These are phyloP conservation scores for Helicoverpa zea DNA, from an alignment of 1,140 invertebrate genomes.

Conservation along the genomic window DNA sequence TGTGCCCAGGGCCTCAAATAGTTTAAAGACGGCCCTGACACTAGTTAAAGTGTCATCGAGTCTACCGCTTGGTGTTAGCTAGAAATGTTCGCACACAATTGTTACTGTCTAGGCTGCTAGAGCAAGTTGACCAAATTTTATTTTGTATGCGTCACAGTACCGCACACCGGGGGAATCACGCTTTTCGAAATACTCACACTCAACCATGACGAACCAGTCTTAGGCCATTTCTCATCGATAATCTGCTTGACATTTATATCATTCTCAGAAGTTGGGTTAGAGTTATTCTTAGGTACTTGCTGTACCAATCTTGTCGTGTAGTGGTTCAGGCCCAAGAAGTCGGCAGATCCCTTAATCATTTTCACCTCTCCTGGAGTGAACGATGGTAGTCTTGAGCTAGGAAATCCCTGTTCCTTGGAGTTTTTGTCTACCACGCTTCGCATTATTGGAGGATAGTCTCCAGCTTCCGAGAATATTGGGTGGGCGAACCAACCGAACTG, in stretches of 20 bases:
- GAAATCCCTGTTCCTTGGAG: slow-evolving; percentile 86
- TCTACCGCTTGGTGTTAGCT: too few relatives aligned
- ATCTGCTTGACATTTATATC: slow-evolving; percentile 73
- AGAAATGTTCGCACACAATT: too few relatives aligned
- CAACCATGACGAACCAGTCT: slow-evolving; percentile 82
- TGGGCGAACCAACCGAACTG: slow-evolving; percentile 89
- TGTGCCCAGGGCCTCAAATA: too few relatives aligned
- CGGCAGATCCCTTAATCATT: slow-evolving; percentile 84
- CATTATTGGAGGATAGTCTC: slow-evolving; percentile 89
- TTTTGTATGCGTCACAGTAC: too few relatives aligned
- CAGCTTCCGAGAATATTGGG: slow-evolving; percentile 87
- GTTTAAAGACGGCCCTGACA: too few relatives aligned
- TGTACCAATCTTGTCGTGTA: slow-evolving; percentile 84
- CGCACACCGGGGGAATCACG: too few relatives aligned
- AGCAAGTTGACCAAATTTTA: too few relatives aligned
- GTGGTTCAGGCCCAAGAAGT: slow-evolving; percentile 88
- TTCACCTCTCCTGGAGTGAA: slow-evolving; percentile 83
- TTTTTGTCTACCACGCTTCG: slow-evolving; percentile 85
- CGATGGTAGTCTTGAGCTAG: slow-evolving; percentile 84
- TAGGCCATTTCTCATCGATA: slow-evolving; percentile 80
- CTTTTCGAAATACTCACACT: slow-evolving; percentile 68
- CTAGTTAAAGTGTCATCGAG: too few relatives aligned
- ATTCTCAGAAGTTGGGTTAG: slow-evolving; percentile 68
- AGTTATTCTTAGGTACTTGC: slow-evolving; percentile 52
- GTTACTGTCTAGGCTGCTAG: too few relatives aligned